Evolutionary conservation across 2,113 vertebrate genomes (phyloP), one percentile per base, ranked within the genome.

Genomic region (Rhynchomys soricoides): DNA sequence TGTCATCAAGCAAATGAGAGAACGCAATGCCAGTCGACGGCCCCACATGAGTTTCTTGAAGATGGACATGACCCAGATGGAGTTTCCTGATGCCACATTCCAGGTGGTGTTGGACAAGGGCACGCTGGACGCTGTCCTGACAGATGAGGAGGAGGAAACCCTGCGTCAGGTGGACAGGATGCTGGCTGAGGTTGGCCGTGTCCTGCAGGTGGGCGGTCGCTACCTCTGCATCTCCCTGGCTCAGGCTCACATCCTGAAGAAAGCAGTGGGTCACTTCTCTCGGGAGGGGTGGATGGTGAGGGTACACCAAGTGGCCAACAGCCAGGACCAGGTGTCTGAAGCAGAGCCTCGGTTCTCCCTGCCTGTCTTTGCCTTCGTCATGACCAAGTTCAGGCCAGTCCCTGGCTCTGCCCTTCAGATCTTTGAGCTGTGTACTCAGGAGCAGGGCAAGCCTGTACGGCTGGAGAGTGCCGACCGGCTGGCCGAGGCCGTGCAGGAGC

Each of bases 181-280:
- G 99, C 98, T 99, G 95, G 98, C 98, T 0, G 99, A 99, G 98
- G 98, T 99, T 86, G 98, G 98, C 68, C 99, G 99, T 3, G 99
- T 99, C 78, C 97, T 99, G 85, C 98, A 98, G 90, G 98, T 99
- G 0, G 99, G 99, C 26, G 99, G 99, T 0, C 99, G 99, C 91
- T 99, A 99, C 74, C 97, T 99, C 34, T 99, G 99, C 2, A 97
- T 99, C 96, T 99, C 99, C n/a, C 97, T 99, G 98, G 99, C 99
- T 74, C 99, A 99, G 97, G 99, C 99, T 81, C 99, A 99, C 0
- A 98, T 99, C 90, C 98, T 99, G 97, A 99, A 98, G 98, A 98
- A 99, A 96, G 99, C 98, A 0, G 98, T 99, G 96, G 99, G 99
- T 55, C 98, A 99, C 97, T 99, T 99, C 97, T 99, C 98, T 34